Evolutionary conservation across 1,140 invertebrate genomes (phyloP).

Genomic region (Mamestra configurata): DNA sequence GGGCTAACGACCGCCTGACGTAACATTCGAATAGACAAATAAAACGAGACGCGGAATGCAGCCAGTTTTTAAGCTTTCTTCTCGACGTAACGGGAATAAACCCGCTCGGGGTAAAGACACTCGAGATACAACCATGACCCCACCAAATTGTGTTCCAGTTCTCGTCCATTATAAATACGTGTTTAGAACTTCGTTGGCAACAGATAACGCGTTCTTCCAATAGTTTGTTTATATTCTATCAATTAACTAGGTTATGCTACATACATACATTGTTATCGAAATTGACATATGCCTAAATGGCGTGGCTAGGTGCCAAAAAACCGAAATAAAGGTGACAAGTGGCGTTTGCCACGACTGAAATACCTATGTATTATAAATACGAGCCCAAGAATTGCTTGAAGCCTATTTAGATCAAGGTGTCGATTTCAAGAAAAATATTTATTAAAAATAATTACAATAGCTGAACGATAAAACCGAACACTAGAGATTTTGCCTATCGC

Average conservation of each 20-base stretch:
- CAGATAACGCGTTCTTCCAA: constrained; percentile 32
- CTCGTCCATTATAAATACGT: constrained; percentile 11
- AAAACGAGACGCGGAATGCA: constrained; percentile 71
- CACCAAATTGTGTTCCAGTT: constrained; percentile 60
- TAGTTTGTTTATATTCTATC: constrained; percentile 40
- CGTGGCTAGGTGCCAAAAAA: constrained; percentile 61
- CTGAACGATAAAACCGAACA: too few species aligned
- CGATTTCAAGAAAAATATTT: constrained; percentile 41
- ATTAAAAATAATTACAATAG: background rate
- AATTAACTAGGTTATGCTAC: constrained; percentile 50
- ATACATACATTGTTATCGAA: constrained; percentile 45
- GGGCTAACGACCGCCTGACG: constrained; percentile 74
- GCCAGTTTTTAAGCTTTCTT: constrained; percentile 60
- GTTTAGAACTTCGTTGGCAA: constrained; percentile 36
- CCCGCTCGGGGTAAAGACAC: constrained; percentile 61
- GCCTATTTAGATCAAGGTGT: constrained; percentile 59
- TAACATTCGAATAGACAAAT: constrained; percentile 75
- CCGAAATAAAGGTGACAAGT: constrained; percentile 59
- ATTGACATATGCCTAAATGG: constrained; percentile 64
- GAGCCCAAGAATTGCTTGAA: constrained; percentile 45
- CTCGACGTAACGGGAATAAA: constrained; percentile 66
- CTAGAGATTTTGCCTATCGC: too few species aligned
- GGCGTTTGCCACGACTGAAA: constrained; percentile 52
- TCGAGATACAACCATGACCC: constrained; percentile 62
- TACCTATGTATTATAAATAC: constrained; percentile 55